A percentile compares a stretch with the other conserved stretches of the same genome.
Conservation (phyloP, 2,797 vertebrate species). For the Yasuhikotakia modesta region DNA sequence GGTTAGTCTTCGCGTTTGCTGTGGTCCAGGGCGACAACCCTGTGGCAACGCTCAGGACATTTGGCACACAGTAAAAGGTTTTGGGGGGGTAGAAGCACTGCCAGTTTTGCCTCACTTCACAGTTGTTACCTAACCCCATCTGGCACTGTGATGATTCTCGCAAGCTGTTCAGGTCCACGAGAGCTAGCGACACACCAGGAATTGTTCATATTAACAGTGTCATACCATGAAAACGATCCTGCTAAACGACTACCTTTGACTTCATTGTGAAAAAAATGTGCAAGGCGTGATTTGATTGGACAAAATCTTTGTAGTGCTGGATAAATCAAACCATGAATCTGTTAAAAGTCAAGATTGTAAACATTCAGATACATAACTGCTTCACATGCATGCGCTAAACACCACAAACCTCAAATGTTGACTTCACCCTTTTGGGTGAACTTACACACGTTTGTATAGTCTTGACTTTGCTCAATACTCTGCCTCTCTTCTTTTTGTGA, state of each 20-base stretch:
- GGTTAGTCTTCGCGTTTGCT: conserved; percentile 51
- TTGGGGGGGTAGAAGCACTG: conserved; percentile 26
- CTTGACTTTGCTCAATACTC: conserved; percentile 10
- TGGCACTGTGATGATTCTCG: conserved; percentile 18
- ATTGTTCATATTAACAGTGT: too few species aligned
- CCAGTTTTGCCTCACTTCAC: conserved; percentile 39
- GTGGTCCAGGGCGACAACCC: conserved; percentile 35
- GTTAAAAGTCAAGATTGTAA: background rate
- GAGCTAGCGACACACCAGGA: background rate
- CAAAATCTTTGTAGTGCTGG: background rate
- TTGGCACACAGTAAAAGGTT: conserved; percentile 19
- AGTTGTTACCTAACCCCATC: conserved; percentile 34
- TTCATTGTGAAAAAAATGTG: too few species aligned
- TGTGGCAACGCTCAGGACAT: conserved; percentile 48
- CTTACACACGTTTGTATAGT: conserved; percentile 12
- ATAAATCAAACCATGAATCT: too few species aligned
- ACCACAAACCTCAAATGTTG: background rate
- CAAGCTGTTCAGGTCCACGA: conserved; percentile 10
- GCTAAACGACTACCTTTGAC: too few species aligned
- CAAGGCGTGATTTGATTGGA: background rate
- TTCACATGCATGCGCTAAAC: background rate
- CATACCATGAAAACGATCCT: too few species aligned
- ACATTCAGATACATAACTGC: background rate
- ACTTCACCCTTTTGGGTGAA: background rate
- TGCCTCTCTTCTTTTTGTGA: conserved; percentile 2